These are phyloP conservation scores for Scrobipalpa atriplicella DNA, from an alignment of 2,888 invertebrate genomes.

Conservation along the genomic window DNA sequence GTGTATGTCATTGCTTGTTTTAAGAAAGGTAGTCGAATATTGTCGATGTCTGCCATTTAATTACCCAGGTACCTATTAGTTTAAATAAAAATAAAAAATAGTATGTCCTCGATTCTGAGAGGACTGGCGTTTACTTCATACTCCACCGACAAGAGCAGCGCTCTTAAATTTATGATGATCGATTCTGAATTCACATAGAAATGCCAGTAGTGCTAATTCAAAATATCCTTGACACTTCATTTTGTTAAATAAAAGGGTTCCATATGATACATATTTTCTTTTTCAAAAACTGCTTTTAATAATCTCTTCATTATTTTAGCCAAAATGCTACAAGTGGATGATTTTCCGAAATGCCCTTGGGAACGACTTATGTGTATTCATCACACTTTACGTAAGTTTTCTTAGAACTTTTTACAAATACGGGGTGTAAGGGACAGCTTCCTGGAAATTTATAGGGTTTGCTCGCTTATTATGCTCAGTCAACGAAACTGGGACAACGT, in stretches of 20 bases:
- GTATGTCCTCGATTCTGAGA: no score
- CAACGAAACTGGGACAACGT: no score
- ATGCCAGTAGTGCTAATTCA: background rate
- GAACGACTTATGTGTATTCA: slow-evolving; percentile 58
- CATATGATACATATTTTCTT: background rate
- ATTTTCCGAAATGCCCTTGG: slow-evolving; percentile 57
- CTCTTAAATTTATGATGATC: background rate
- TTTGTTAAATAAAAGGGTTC: background rate
- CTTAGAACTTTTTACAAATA: background rate
- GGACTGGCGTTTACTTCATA: no score
- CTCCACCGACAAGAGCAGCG: background rate
- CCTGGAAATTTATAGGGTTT: no score
- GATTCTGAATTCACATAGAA: no score
- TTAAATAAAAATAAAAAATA: no score
- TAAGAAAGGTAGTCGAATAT: slow-evolving; percentile 50
- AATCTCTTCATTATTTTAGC: slow-evolving; percentile 44
- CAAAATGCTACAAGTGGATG: slow-evolving; percentile 46
- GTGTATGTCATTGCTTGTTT: slow-evolving; percentile 55
- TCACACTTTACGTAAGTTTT: slow-evolving; percentile 51
- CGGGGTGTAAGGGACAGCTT: background rate
- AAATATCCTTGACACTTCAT: background rate
- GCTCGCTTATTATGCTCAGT: no score
- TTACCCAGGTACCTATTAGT: slow-evolving; percentile 58
- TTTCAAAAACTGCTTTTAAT: background rate
- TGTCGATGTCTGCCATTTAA: slow-evolving; percentile 68